Base-by-base conservation (phyloP, 2,888 invertebrate genomes). In the Apeira syringaria region DNA sequence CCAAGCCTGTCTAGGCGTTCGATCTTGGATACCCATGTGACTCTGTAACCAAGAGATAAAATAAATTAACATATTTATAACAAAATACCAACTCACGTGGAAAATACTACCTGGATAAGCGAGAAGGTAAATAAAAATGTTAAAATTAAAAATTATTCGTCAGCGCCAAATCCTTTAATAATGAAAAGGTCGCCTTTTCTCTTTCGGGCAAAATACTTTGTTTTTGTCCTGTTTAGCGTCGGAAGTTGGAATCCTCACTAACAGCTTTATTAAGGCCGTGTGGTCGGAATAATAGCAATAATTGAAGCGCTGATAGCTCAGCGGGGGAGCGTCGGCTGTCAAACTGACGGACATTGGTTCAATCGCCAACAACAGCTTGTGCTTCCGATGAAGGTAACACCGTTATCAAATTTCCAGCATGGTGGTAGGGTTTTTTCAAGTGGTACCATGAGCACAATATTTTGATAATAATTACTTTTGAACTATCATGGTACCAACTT, bases 1-100 rank as follows among this genome's bases (percentile, higher is more conserved):
- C 34, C 44, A 42, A 47, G 45, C 18, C 12, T 17, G 41, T 51
- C 41, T 17, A 36, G 28, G 27, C 39, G 10, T 28, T 9, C 35
- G 22, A 44, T 32, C 52, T 41, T 25, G 29, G 37, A 30, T 11
- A 13, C 6, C 63, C 72, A 71, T 70, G 47, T 57, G 54, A 64
- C 31, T 47, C 83, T 82, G 74, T 24, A 75, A 77, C 40, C 50
- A 65, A 47, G 48, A 40, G 30, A 48, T 56, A 57, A 54, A 47
- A 37, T 10, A 35, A 13, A 54, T 52, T 48, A 40, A 43, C 52
- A 46, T 44, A 44, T 45, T 37, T 36, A 44, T 34, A 18, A 8
- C 18, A 17, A 33, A 38, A 25, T 24, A 35, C 25, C 25, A 37
- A 45, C 40, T 49, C 47, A 47, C 44, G 46, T 48, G 39, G 27